Evolutionary conservation across 2,888 invertebrate species (phyloP), one percentile per base, ranked within the genome.

Genomic region (Euzetes globulus): DNA sequence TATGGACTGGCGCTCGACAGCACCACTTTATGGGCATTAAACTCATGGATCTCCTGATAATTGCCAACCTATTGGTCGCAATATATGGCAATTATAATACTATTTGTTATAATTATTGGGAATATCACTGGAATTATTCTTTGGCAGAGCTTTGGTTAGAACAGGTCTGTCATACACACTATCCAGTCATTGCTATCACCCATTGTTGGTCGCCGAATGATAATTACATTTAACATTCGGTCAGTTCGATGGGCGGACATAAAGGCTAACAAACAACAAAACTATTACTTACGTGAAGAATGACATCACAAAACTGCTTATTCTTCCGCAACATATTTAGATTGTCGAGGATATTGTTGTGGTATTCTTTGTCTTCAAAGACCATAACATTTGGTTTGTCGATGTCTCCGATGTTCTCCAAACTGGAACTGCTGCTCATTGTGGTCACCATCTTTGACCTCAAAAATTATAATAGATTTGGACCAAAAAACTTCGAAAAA

Each of bases 271-370:
- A 9, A 55, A 90, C 1, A 55, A 55, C 25, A 9, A 25, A 25
- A 55, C 3, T 7, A 19, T 22, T 1, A 55, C 55, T 13, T 55
- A 22, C 25, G 3, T 55, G 22, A 55, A 55, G 55, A 25, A 22
- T 25, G 25, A 25, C 55, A 25, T 55, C 55, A 55, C 22, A 93
- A 84, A 93, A 91, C 82, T 92, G 90, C 75, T 89, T 88, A 82
- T 90, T 90, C 83, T 90, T 90, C 80, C 91, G 86, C 87, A 92
- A 88, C 84, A 88, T 89, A 84, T 90, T 89, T 78, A 92, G 86
- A 50, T 88, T 87, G 73, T 85, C 83, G 77, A 91, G 86, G 79
- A 88, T 87, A 37, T 76, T 75, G n/a, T 77, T 77, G 58, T 78
- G 78, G 72, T 81, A 80, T 17, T 78, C 65, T 1, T 52, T 65